Evolutionary conservation across 1,140 invertebrate species (phyloP), one percentile per base, ranked within the genome.

Genomic region (Aleiodes sp.): DNA sequence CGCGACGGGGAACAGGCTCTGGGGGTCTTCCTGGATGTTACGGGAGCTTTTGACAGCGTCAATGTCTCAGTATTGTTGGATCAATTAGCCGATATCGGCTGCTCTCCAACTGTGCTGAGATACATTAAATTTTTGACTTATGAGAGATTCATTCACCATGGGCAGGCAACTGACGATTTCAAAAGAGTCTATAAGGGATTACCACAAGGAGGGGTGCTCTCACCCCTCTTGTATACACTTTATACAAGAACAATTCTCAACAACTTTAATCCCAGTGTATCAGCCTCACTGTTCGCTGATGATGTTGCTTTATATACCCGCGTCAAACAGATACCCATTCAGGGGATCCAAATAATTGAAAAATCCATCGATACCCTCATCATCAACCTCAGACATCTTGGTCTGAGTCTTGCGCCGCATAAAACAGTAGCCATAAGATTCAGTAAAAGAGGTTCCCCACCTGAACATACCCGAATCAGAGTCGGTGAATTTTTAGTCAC

Each of bases 11-110:
- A 68, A 31, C 24, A 70, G 0, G 28, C 37, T 12, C 1, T 64
- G 4, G 71, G 59, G 16, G 46, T 29, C 10, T 68, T 73, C 35
- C 46, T 73, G 1, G 68, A 73, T 29, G 68, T 73, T 60, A 14
- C 35, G 4, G 62, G 56, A 9, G 65, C 71, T 0, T 73, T 73
- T 33, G 61, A 73, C 62, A 64, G 70, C 28, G 63, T 70, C 0
- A 57, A 67, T 29, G 46, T 7, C 28, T 31, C 61, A 2, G 46
- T 60, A 8, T 35, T 73, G 16, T 26, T 69, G 0, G 9, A 59
- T 16, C 70, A 70, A 39, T 41, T 70, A 21, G 68, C 71, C 4
- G 10, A 37, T 2, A 12, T 72, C 8, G 59, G 63, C 7, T 73
- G 71, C 19, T 28, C 68, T 10, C 0, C 26, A 9, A 63, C 41